These are phyloP conservation scores for Carassius carassius DNA, from an alignment of 2,113 vertebrate species.

Conservation along the genomic window DNA sequence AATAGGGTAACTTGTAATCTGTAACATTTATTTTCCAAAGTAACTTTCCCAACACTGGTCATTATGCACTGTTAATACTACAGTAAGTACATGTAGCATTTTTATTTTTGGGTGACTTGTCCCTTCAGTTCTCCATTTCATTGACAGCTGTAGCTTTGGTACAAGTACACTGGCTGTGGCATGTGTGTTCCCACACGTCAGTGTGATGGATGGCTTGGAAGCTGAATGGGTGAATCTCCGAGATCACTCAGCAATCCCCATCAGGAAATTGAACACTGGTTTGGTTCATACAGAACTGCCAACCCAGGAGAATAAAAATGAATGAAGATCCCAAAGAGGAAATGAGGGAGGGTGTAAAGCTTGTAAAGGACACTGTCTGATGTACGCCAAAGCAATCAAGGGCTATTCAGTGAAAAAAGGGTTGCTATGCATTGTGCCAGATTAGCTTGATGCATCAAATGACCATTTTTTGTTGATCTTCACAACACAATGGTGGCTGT, in stretches of 20 bases:
- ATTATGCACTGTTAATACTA: background rate
- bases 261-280: slow-evolving; percentile 37
- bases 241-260: slow-evolving; percentile 33
- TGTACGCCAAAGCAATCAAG: slow-evolving; percentile 33
- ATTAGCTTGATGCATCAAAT: slow-evolving; percentile 14
- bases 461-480: background rate
- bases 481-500: background rate
- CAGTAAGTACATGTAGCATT: background rate
- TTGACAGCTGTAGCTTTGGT: background rate
- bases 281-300: slow-evolving; percentile 11
- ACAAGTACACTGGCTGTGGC: background rate
- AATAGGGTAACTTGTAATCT: too few species aligned
- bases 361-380: slow-evolving; percentile 30
- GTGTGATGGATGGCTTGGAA: slow-evolving; percentile 44
- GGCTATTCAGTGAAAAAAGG: slow-evolving; percentile 15
- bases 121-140: background rate
- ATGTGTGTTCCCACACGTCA: background rate
- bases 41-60: too few species aligned
- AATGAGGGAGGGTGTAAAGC: slow-evolving; percentile 28
- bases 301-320: slow-evolving; percentile 43
- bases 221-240: slow-evolving; percentile 10
- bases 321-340: slow-evolving; percentile 42
- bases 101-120: slow-evolving; percentile 19
- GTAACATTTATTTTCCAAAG: too few species aligned
- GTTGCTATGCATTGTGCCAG: slow-evolving; percentile 31